Conservation (phyloP, 2,888 invertebrate genomes). For the Rhagium mordax region DNA sequence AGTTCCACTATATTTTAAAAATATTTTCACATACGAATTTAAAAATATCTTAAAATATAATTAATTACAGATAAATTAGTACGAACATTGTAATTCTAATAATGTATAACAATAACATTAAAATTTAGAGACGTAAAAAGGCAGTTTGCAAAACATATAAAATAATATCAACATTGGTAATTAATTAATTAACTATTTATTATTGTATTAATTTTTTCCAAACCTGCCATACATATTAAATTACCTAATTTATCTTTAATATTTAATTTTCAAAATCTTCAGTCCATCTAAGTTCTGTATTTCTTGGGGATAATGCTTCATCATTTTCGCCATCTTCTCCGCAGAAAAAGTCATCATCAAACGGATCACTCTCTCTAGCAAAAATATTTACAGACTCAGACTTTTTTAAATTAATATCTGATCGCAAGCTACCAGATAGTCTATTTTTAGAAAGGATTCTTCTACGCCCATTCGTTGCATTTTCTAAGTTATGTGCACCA, state of each 20-base stretch:
- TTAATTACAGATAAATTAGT: conserved; percentile 45
- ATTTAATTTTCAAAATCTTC: conserved; percentile 68
- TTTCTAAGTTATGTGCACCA: conserved; percentile 54
- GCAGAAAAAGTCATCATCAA: conserved; percentile 90
- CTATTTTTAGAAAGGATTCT: conserved; percentile 62
- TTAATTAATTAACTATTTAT: conserved; percentile 43
- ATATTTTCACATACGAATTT: conserved; percentile 43
- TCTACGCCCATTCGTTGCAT: conserved; percentile 57
- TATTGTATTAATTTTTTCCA: conserved; percentile 18
- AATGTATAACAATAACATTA: conserved; percentile 51
- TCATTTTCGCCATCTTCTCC: conserved; percentile 63
- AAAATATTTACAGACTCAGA: conserved; percentile 94
- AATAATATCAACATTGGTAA: conserved; percentile 50
- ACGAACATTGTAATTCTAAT: conserved; percentile 38
- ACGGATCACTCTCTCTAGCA: conserved; percentile 88
- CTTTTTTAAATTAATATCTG: conserved; percentile 82
- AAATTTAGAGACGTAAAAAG: conserved; percentile 48
- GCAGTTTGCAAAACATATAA: conserved; percentile 49
- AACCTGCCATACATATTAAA: conserved; percentile 34
- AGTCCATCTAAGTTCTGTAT: conserved; percentile 69
- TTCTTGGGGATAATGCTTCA: conserved; percentile 52
- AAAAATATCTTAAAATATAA: conserved; percentile 36
- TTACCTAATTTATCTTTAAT: conserved; percentile 25
- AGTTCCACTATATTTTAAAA: conserved; percentile 54
- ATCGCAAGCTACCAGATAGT: conserved; percentile 57